Conservation (phyloP, 2,797 vertebrate species). For the Sitta carolinensis region DNA sequence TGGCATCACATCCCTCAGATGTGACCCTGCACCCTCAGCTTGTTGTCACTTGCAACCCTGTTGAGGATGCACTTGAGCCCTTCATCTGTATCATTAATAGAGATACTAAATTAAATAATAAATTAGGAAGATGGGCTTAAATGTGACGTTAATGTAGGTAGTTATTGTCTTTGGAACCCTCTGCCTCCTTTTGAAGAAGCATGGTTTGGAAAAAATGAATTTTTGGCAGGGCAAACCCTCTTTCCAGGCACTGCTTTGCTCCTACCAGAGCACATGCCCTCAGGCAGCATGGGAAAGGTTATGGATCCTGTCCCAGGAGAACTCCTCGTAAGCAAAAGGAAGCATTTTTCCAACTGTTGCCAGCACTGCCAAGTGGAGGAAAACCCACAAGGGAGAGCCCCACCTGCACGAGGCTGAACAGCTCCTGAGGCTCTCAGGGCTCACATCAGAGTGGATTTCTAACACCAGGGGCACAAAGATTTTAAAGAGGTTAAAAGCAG, state of each 20-base stretch:
- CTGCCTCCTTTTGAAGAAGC: neutral
- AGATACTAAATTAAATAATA: neutral
- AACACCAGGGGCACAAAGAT: neutral
- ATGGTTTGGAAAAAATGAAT: neutral
- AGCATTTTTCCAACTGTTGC: neutral
- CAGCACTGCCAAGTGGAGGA: neutral
- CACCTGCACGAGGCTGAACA: neutral
- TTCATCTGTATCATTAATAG: neutral
- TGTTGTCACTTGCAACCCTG: neutral
- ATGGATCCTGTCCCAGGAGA: neutral
- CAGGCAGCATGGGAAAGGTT: neutral
- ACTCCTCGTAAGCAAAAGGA: neutral
- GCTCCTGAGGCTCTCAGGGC: fast-evolving
- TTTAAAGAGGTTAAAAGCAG: neutral
- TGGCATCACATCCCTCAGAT: neutral
- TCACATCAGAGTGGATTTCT: neutral
- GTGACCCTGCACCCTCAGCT: neutral
- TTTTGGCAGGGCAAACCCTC: neutral
- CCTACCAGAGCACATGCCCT: fast-evolving
- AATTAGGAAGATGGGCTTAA: neutral
- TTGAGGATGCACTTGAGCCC: neutral
- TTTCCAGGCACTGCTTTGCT: neutral
- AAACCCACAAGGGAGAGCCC: neutral
- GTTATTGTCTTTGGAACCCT: neutral
- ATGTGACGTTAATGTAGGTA: neutral